Base-by-base conservation (phyloP, 2,888 invertebrate genomes). In the Chrysina gloriosa region DNA sequence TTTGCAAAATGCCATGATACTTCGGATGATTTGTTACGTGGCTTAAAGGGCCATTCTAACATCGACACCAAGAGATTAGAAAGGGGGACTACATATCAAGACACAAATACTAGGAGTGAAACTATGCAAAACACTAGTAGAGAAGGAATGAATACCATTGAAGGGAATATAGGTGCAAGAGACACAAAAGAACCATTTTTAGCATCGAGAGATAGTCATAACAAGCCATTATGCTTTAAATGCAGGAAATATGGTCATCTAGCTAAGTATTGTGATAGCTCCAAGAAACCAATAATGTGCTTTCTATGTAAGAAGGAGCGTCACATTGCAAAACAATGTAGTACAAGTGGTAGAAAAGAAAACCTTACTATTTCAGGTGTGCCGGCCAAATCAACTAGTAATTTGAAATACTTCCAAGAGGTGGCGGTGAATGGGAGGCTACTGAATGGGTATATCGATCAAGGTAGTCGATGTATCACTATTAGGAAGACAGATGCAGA, bases 171-270 rank as follows among this genome's bases (percentile, higher is more conserved):
- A n/a, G n/a, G n/a, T n/a, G n/a, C n/a, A n/a, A n/a, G n/a, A n/a
- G n/a, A n/a, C n/a, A n/a, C n/a, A n/a, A n/a, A n/a, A n/a, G n/a
- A n/a, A n/a, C n/a, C n/a, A n/a, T n/a, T n/a, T n/a, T n/a, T n/a
- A n/a, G n/a, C n/a, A n/a, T n/a, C n/a, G n/a, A n/a, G n/a, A n/a
- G n/a, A n/a, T n/a, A 16, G 34, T n/a, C 21, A 27, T 11, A 50
- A 54, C 19, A 54, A 54, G n/a, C 54, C 54, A 5, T n/a, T 31
- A n/a, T 54, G 31, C 7, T 54, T 34, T 6, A 31, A 16, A 4
- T 54, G 34, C 21, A 54, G 25, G 9, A 54, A 19, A 34, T 54
- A 54, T 54, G 34, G 34, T 1, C 54, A 54, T 34, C 34, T 54
- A 9, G 29, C 54, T 0, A 54, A 54, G 7, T 19, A 54, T 7